phyloP scores from a whole-genome alignment of 1,140 invertebrate species.

The Andrena cerasifolii region DNA sequence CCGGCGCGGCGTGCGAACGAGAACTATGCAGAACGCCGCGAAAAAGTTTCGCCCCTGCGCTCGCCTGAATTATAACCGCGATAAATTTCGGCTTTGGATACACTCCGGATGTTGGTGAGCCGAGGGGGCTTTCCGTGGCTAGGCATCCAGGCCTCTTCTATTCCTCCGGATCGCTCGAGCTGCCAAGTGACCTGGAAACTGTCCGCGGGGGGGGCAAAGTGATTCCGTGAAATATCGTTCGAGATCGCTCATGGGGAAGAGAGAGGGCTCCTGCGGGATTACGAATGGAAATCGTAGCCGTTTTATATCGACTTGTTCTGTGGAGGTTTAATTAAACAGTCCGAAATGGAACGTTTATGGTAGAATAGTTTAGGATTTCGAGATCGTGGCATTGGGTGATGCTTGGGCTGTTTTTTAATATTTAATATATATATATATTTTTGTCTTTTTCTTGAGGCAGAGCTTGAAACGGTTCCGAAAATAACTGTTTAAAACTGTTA shows the following conservation, averaged over 20 bases:
- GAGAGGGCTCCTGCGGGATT: neutral
- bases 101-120: neutral
- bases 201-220: slow-evolving; percentile 4
- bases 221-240: slow-evolving; percentile 30
- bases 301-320: neutral
- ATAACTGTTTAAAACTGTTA: too few species aligned
- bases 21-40: slow-evolving; percentile 8
- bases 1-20: too few species aligned
- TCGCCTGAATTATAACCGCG: slow-evolving; percentile 41
- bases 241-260: neutral
- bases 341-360: too few species aligned
- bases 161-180: neutral
- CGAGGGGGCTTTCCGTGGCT: neutral
- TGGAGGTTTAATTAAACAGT: too few species aligned
- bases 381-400: too few species aligned
- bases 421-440: too few species aligned
- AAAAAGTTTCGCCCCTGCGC: neutral
- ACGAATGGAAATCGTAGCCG: neutral
- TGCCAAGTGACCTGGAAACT: slow-evolving; percentile 33
- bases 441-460: too few species aligned
- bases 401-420: too few species aligned
- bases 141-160: neutral
- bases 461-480: too few species aligned
- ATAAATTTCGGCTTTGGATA: slow-evolving; percentile 39
- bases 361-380: too few species aligned